These are phyloP conservation scores for Periplaneta americana DNA, from an alignment of 1,140 invertebrate genomes.

Conservation along the genomic window DNA sequence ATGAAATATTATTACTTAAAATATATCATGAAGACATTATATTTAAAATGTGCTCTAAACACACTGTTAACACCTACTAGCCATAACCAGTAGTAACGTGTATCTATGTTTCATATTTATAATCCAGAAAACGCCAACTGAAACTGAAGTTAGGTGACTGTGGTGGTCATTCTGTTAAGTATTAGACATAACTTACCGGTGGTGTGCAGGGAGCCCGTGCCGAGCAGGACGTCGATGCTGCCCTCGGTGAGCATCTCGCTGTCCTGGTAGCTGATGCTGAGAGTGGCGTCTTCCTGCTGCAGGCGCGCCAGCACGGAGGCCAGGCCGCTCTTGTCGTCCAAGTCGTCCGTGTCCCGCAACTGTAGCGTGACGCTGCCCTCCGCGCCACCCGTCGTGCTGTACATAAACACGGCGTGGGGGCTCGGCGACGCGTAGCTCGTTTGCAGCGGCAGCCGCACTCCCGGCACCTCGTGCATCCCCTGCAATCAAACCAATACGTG, in stretches of 20 bases:
- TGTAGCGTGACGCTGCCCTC: conserved; percentile 44
- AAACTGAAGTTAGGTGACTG: too few species aligned
- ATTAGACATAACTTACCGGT: conserved; percentile 12
- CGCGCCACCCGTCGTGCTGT: conserved; percentile 39
- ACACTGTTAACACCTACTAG: too few species aligned
- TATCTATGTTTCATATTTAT: too few species aligned
- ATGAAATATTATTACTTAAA: too few species aligned
- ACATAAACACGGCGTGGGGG: conserved; percentile 48
- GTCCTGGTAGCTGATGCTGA: conserved; percentile 40
- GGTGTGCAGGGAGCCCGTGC: conserved; percentile 11
- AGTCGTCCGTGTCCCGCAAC: conserved; percentile 45
- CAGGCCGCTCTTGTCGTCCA: conserved; percentile 33
- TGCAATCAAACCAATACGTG: too few species aligned
- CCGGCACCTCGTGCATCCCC: conserved; percentile 47
- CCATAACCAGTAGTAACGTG: too few species aligned
- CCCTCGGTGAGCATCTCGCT: conserved; percentile 19
- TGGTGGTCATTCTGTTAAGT: too few species aligned
- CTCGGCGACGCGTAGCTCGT: conserved; percentile 34
- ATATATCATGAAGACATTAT: too few species aligned
- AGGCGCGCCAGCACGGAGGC: conserved; percentile 39
- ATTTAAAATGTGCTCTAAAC: too few species aligned
- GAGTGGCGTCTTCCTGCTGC: conserved; percentile 40
- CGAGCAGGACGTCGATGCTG: conserved; percentile 20
- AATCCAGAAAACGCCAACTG: too few species aligned
- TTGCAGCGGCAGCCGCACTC: conserved; percentile 45